Conservation (phyloP, 2,797 vertebrate species). For the Phataginus tricuspis region DNA sequence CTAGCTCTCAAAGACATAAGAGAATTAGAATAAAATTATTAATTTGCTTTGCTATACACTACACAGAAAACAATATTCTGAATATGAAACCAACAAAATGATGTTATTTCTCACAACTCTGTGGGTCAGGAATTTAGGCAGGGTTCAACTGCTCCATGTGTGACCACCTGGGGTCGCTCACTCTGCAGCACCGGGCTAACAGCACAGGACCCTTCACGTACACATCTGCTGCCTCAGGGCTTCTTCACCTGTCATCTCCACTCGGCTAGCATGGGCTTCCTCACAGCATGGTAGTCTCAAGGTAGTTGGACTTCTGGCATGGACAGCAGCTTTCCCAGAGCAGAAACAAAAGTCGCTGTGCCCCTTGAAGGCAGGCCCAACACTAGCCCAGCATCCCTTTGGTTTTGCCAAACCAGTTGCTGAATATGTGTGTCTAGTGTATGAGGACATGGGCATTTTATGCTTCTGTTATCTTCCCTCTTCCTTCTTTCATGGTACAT, state of each 20-base stretch:
- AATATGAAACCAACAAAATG: conserved; percentile 29
- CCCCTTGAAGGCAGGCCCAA: not conserved
- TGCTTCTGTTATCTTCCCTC: not conserved
- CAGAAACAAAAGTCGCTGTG: not conserved
- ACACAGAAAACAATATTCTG: conserved; percentile 36
- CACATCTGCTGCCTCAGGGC: not conserved
- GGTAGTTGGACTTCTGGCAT: not conserved
- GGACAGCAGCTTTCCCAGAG: not conserved
- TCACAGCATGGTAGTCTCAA: not conserved
- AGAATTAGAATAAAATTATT: conserved; percentile 46
- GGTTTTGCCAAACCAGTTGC: not conserved
- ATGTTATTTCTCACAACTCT: not conserved
- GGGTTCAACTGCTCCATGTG: not conserved
- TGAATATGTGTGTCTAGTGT: not conserved
- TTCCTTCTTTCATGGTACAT: conserved; percentile 4
- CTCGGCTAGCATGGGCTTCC: not conserved
- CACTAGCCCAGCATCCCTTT: not conserved
- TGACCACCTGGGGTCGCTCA: not conserved
- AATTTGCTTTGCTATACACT: conserved; percentile 26
- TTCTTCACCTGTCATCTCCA: not conserved
- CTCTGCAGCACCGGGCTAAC: not conserved
- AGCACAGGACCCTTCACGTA: not conserved
- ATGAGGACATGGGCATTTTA: not conserved
- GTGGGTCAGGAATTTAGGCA: not conserved
- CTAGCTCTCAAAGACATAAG: not conserved